Conservation (phyloP, 2,113 vertebrate genomes). For the Mionectes macconnelli region DNA sequence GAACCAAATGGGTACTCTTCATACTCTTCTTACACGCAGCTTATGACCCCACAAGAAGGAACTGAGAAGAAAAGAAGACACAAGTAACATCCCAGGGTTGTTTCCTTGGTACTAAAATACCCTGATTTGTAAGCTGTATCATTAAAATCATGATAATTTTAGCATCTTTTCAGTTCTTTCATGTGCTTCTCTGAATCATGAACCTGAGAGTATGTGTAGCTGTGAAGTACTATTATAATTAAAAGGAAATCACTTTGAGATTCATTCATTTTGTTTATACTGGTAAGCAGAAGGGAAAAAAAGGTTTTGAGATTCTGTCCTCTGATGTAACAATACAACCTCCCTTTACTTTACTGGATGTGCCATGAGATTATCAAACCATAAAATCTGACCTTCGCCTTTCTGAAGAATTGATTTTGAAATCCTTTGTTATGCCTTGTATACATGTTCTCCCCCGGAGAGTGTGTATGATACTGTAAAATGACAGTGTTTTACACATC, state of each 20-base stretch:
- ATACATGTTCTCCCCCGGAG: not conserved
- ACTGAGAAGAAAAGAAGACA: not conserved
- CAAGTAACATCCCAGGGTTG: not conserved
- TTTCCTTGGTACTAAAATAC: not conserved
- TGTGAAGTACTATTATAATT: not conserved
- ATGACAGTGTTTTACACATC: not conserved
- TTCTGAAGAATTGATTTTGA: not conserved
- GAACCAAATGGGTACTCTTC: not conserved
- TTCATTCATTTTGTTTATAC: not conserved
- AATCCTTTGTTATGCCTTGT: not conserved
- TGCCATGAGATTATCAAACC: not conserved
- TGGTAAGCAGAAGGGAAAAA: not conserved
- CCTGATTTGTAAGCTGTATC: not conserved
- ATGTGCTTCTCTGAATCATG: not conserved
- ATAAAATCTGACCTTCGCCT: not conserved
- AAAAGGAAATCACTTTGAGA: not conserved
- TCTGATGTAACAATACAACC: not conserved
- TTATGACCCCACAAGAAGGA: not conserved
- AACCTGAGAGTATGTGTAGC: not conserved
- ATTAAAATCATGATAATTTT: not conserved
- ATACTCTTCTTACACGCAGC: not conserved
- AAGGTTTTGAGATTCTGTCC: not conserved
- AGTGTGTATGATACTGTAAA: not conserved
- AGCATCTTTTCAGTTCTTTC: not conserved
- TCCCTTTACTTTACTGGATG: not conserved